Conservation (phyloP, 2,888 invertebrate species). For the Saturnia pavonia region DNA sequence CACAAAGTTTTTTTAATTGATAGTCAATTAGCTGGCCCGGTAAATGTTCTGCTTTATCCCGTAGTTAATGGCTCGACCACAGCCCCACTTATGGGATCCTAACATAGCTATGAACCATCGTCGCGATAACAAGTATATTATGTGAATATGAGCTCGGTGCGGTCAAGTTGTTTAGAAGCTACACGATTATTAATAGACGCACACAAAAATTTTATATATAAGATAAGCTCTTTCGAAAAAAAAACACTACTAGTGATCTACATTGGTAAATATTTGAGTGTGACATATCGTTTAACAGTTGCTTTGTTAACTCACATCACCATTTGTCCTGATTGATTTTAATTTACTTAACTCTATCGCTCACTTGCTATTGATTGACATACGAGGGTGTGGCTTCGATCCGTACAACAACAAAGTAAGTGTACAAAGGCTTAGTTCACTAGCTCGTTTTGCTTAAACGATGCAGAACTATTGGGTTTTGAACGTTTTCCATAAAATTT, state of each 20-base stretch:
- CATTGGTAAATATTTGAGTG: constrained; percentile 1
- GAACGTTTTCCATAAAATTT: neutral
- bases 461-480: neutral
- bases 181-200: too few relatives aligned
- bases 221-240: neutral
- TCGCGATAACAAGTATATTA: too few relatives aligned
- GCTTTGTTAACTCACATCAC: neutral
- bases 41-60: too few relatives aligned
- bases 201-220: too few relatives aligned
- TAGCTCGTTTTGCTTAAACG: neutral
- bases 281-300: neutral
- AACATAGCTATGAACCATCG: too few relatives aligned
- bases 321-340: constrained; percentile 8
- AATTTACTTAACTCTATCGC: neutral
- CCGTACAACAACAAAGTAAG: neutral
- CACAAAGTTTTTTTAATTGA: too few relatives aligned
- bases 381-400: neutral
- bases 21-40: too few relatives aligned
- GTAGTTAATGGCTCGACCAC: too few relatives aligned
- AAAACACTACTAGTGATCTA: neutral
- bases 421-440: neutral
- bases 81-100: too few relatives aligned
- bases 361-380: constrained; percentile 2
- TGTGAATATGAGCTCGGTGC: too few relatives aligned
- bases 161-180: too few relatives aligned